Evolutionary conservation across 2,113 vertebrate species (phyloP), one percentile per base, ranked within the genome.

Genomic region (Phasianus colchicus): DNA sequence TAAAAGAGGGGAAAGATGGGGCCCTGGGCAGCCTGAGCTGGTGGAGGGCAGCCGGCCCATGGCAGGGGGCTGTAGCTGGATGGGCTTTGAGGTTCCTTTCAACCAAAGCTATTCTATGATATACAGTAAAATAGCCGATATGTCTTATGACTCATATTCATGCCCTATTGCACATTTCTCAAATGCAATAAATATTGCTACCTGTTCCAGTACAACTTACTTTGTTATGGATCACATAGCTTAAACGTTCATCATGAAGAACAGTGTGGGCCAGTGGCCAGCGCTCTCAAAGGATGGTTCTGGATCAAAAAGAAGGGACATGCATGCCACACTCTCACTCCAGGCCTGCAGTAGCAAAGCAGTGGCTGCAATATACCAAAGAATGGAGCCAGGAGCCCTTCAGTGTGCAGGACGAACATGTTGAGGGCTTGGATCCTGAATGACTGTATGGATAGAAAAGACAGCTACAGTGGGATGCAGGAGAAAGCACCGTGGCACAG

Each of bases 111-210:
- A n/a, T 58, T 58, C 55, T 58, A 20, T n/a, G 55, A 58, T 40
- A 47, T 6, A 11, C 4, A 71, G 43, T 52, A 24, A 69, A 89
- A 89, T 5, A 86, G 36, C 43, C 1, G 0, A 19, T 60, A 52
- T 1, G 6, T 82, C 85, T 86, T 21, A 88, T 21, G 47, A 82
- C 89, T 92, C 67, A 67, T 92, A 81, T 83, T 69, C 84, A 93
- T 60, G 85, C 90, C 83, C 94, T 95, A 71, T 63, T 96, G 95
- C 94, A 97, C 96, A 87, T 73, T 95, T 80, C 87, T 94, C 34
- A 11, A 79, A 76, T 47, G 89, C 88, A 92, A 27, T 63, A 89
- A 90, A 83, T 97, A 93, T 76, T 96, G 95, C 94, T 94, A 58
- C 71, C 88, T 92, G 12, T 34, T 80, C 96, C 63, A 75, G 70